phyloP scores from a whole-genome alignment of 2,797 vertebrate genomes.

The Crypturellus tataupa region DNA sequence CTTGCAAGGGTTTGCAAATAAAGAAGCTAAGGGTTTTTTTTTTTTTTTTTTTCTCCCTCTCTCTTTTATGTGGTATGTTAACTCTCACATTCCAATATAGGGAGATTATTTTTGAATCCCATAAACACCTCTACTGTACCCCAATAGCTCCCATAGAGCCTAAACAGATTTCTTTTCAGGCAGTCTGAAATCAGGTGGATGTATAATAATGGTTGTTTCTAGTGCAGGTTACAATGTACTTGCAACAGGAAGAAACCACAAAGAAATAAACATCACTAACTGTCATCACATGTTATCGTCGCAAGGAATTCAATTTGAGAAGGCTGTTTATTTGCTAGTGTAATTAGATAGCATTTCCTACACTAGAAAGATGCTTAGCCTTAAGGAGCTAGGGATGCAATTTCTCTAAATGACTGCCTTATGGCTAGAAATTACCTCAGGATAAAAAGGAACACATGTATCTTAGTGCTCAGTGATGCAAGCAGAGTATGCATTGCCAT shows the following conservation, averaged over 20 bases:
- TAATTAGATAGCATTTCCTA: conserved; percentile 53
- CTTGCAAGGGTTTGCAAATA: conserved; percentile 1
- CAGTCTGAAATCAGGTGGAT: neutral
- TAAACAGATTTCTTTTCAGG: neutral
- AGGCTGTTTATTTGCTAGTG: conserved; percentile 30
- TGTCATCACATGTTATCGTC: conserved; percentile 20
- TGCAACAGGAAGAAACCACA: neutral
- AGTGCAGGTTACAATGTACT: neutral
- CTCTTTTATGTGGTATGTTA: neutral
- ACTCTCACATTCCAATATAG: neutral
- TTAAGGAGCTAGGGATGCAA: conserved; percentile 36
- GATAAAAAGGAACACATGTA: neutral
- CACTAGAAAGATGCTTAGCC: conserved; percentile 45
- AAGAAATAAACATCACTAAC: conserved; percentile 41
- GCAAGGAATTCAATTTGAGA: conserved; percentile 20
- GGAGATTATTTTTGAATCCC: neutral
- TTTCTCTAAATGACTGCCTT: conserved; percentile 52
- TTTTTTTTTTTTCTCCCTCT: neutral
- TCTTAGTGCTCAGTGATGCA: conserved; percentile 40
- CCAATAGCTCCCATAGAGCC: neutral
- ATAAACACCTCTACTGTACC: neutral
- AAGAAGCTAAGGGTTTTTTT: neutral
- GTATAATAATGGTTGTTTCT: neutral
- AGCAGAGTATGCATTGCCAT: conserved; percentile 7
- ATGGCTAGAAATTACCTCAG: conserved; percentile 22